phyloP scores from a whole-genome alignment of 2,797 vertebrate species.

The Thripadectes ignobilis region DNA sequence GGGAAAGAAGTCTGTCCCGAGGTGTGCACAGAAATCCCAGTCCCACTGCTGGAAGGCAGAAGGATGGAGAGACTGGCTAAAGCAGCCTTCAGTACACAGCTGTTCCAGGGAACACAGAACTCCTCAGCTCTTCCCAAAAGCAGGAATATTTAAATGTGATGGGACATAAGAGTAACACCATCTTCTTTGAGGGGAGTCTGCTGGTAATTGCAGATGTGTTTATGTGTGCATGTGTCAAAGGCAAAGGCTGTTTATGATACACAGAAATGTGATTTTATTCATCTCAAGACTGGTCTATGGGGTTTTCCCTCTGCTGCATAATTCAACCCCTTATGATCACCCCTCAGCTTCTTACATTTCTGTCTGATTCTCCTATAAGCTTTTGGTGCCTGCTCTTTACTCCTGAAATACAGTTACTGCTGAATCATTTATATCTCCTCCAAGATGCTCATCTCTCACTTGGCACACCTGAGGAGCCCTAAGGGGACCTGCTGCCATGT shows the following conservation, averaged over 20 bases:
- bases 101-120: neutral
- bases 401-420: neutral
- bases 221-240: neutral
- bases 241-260: neutral
- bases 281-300: neutral
- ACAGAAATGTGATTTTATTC: neutral
- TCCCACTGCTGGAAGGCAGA: neutral
- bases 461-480: slow-evolving; percentile 38
- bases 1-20: neutral
- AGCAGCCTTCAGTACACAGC: neutral
- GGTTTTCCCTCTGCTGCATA: neutral
- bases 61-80: neutral
- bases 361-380: neutral
- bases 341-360: neutral
- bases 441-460: neutral
- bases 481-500: neutral
- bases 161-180: neutral
- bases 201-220: neutral
- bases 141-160: neutral
- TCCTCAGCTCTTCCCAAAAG: neutral
- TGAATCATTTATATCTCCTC: neutral
- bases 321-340: neutral
- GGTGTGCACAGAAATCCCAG: neutral
- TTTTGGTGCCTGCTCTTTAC: neutral
- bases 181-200: neutral